Conservation (phyloP, 2,888 invertebrate species). For the Eulithis prunata region DNA sequence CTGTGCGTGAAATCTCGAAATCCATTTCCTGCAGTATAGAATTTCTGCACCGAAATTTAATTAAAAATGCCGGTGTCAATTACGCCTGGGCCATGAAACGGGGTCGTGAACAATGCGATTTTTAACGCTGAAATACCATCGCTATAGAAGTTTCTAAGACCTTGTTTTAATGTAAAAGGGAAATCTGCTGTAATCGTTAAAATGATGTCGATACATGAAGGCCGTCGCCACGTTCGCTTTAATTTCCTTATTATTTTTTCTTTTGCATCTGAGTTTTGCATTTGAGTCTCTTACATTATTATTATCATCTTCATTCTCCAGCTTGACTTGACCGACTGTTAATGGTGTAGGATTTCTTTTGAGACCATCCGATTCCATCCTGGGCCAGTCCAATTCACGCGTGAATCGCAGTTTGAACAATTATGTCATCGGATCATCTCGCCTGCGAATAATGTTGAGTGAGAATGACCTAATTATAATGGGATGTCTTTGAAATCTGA, state of each 20-base stretch:
- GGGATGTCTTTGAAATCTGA: too few relatives aligned
- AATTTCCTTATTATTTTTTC: not conserved
- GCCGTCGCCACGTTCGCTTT: conserved; percentile 2
- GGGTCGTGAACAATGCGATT: conserved; percentile 54
- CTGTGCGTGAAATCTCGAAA: conserved; percentile 37
- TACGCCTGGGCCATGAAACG: conserved; percentile 49
- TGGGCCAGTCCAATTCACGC: too few relatives aligned
- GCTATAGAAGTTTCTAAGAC: conserved; percentile 13
- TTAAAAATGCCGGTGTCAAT: conserved; percentile 57
- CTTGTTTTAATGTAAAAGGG: conserved; percentile 5
- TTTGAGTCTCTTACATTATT: too few relatives aligned
- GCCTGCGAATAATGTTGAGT: too few relatives aligned
- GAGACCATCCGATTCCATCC: too few relatives aligned
- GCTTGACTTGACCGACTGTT: too few relatives aligned
- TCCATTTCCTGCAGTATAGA: conserved; percentile 41
- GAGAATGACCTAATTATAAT: too few relatives aligned
- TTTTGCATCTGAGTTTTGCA: too few relatives aligned
- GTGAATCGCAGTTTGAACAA: too few relatives aligned
- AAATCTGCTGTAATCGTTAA: not conserved
- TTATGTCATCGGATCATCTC: too few relatives aligned
- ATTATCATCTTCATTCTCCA: too few relatives aligned
- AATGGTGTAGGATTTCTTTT: too few relatives aligned
- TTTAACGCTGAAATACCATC: conserved; percentile 31
- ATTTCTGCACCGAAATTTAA: conserved; percentile 51
- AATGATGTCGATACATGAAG: not conserved